Base-by-base conservation (phyloP, 2,797 vertebrate species). In the Pipistrellus pipistrellus region DNA sequence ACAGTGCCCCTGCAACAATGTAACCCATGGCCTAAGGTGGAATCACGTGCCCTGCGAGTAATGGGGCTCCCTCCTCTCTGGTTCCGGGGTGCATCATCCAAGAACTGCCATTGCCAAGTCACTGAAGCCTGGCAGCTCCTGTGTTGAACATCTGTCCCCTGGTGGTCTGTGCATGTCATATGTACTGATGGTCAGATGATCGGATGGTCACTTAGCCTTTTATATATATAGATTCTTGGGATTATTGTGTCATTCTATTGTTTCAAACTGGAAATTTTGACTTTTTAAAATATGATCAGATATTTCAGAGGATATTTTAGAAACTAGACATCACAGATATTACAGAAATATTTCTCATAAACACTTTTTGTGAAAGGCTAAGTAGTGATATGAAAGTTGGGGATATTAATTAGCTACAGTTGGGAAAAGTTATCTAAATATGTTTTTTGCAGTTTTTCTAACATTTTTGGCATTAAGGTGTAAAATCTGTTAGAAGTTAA, bases 181-280 rank as follows among this genome's bases (percentile, higher is more conserved):
- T 13, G 25, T 27, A 27, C 11, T 13, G 57, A 59, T 25, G 55
- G 10, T 59, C 23, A 4, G 23, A 12, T 11, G 10, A 25, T 59
- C 4, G 23, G 55, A 57, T 59, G 57, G 57, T 27, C 25, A 59
- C 57, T 59, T 59, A 59, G 57, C 57, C 25, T 59, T 59, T 27
- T 59, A 13, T 59, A 27, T 41, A 41, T 41, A 41, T 41, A 41
- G 38, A 59, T 8, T 30, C 4, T 13, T 90, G 59, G 51, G 59
- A 18, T 88, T 78, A 88, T 35, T 53, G 2, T 88, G 48, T 75
- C 32, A 69, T 86, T 82, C 35, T 84, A 1, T 93, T 57, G n/a
- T 32, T 59, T 95, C 69, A 44, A 80, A 53, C 41, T 78, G 82
- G 46, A 89, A 46, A 86, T 41, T 64, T 85, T 85, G 35, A 51